These are phyloP conservation scores for Scartelaos histophorus DNA, from an alignment of 2,113 vertebrate genomes.

Conservation along the genomic window DNA sequence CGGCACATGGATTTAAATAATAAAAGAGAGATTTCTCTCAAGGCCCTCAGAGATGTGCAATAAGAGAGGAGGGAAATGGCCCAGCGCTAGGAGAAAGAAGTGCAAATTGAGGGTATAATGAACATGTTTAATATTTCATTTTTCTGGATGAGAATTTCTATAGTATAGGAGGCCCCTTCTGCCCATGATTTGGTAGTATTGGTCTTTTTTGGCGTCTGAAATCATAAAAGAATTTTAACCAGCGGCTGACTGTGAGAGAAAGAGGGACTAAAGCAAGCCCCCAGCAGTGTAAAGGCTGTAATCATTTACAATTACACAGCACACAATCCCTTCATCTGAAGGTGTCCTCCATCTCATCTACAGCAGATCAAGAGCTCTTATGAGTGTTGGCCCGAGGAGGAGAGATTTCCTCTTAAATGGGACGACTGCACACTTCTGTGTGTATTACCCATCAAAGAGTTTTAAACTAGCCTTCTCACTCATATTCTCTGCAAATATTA, in stretches of 20 bases:
- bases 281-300: constrained; percentile 68
- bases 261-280: constrained; percentile 35
- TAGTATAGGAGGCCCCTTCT: constrained; percentile 52
- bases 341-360: constrained; percentile 62
- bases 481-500: constrained; percentile 28
- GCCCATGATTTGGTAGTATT: constrained; percentile 69
- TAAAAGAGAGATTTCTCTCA: constrained; percentile 83
- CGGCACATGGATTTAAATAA: constrained; percentile 83
- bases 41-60: constrained; percentile 75
- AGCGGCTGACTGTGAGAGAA: constrained; percentile 63
- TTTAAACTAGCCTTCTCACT: constrained; percentile 18
- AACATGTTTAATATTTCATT: constrained; percentile 85
- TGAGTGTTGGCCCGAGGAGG: constrained; percentile 45
- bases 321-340: constrained; percentile 52
- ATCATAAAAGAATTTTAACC: constrained; percentile 68
- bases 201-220: constrained; percentile 66
- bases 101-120: constrained; percentile 84
- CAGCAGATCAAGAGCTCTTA: constrained; percentile 64
- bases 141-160: constrained; percentile 77
- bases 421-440: constrained; percentile 37
- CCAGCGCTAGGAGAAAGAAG: constrained; percentile 77
- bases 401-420: constrained; percentile 38
- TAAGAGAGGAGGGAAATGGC: constrained; percentile 77
- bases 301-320: constrained; percentile 79
- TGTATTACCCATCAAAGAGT: constrained; percentile 42